Base-by-base conservation (phyloP, 1,140 invertebrate species). In the Eciton burchellii region DNA sequence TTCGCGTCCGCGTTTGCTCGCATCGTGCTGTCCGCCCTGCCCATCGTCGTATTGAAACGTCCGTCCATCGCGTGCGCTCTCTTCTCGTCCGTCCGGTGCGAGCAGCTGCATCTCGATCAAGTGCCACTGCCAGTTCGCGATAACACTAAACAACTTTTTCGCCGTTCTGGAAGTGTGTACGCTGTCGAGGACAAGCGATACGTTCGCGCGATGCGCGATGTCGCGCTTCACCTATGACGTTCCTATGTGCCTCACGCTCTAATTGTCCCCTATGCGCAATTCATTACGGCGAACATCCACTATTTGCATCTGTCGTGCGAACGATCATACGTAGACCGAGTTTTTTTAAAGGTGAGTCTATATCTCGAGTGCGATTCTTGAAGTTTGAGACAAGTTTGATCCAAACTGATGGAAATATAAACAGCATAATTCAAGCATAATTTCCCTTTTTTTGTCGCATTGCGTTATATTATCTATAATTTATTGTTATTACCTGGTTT, bases 1-100 rank as follows among this genome's bases (percentile, higher is more conserved):
- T 68, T 68, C 84, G 83, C 83, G 82, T 68, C 73, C 84, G 54
- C 76, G 70, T 81, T 45, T 26, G 19, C 14, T 12, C 4, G 41
- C 49, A 66, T 70, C 41, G 82, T 54, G 19, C 47, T 16, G 45
- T 60, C 60, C 24, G 35, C 35, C 35, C 2, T 35, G 35, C 35
- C 6, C 35, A 6, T 35, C 35, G 35, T 35, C 35, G 35, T 12
- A 21, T 26, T 5, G 24, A 12, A 5, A 59, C 35, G 24, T 14
- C 24, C 24, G 56, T 59, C 56, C 21, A 57, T n/a, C n/a, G n/a
- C n/a, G n/a, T n/a, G n/a, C n/a, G n/a, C n/a, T n/a, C n/a, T n/a
- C n/a, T n/a, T n/a, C n/a, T n/a, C n/a, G 35, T 35, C 35, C 35
- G 35, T 35, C 35, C 35, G 35, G 2, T 14, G 21, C 56, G 56